Evolutionary conservation across 2,797 vertebrate genomes (phyloP).

Genomic region (Macropus fuliginosus): DNA sequence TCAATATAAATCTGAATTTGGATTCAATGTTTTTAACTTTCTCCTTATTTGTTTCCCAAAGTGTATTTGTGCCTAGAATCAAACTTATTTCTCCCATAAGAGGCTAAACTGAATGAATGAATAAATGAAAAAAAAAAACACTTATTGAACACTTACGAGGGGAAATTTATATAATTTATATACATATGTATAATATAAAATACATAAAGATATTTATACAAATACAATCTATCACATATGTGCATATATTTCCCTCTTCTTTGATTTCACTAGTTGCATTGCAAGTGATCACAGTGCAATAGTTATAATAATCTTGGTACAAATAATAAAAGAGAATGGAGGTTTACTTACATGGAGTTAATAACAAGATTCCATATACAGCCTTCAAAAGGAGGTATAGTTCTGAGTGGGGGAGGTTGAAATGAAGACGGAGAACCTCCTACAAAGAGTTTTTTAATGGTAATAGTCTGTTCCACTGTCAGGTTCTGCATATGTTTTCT

Average conservation of each 20-base stretch:
- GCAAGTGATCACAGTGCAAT: neutral
- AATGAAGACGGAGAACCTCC: constrained; percentile 91
- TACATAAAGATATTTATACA: neutral
- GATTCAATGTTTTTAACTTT: neutral
- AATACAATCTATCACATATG: neutral
- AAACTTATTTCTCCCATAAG: neutral
- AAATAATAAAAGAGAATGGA: neutral
- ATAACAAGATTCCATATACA: constrained; percentile 98
- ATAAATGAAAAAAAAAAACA: neutral
- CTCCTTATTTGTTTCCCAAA: neutral
- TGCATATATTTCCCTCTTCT: neutral
- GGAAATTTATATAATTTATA: neutral
- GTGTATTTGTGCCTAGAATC: neutral
- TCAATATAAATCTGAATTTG: neutral
- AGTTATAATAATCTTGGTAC: neutral
- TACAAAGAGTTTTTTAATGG: constrained; percentile 91
- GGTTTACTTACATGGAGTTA: constrained; percentile 90
- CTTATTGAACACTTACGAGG: neutral
- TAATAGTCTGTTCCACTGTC: constrained; percentile 89
- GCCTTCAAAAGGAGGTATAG: constrained; percentile 92
- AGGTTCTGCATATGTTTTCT: constrained; percentile 88
- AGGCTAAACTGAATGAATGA: neutral
- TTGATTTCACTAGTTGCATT: neutral
- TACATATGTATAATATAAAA: neutral
- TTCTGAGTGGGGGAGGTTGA: constrained; percentile 88